These are phyloP conservation scores for Trachelipus rathkii DNA, from an alignment of 1,140 invertebrate genomes.

Conservation along the genomic window DNA sequence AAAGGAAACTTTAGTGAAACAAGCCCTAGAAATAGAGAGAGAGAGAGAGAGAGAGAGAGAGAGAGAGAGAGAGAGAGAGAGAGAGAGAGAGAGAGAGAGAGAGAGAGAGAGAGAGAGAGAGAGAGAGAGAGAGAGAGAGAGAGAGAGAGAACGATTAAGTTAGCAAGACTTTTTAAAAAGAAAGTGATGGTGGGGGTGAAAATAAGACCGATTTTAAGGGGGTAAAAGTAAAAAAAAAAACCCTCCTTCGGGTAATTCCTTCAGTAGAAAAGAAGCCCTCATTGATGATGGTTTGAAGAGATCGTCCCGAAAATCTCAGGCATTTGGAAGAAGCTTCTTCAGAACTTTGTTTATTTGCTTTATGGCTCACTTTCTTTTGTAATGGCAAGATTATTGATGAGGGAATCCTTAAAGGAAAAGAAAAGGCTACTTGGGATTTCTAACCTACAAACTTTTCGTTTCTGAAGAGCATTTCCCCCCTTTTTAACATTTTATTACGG, in stretches of 20 bases:
- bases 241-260: too few species aligned
- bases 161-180: too few species aligned
- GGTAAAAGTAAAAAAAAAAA: conserved; percentile 13
- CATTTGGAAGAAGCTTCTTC: not conserved
- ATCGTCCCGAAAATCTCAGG: not conserved
- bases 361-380: conserved; percentile 14
- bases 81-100: too few species aligned
- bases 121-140: too few species aligned
- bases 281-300: not conserved
- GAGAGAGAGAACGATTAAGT: too few species aligned
- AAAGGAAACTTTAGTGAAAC: not conserved
- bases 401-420: not conserved
- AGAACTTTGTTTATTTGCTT: conserved; percentile 34
- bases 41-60: too few species aligned
- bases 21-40: too few species aligned
- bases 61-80: too few species aligned
- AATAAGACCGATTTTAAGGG: not conserved
- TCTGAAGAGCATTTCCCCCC: not conserved
- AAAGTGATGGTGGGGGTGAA: not conserved
- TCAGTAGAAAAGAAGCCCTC: not conserved
- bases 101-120: too few species aligned
- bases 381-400: conserved; percentile 10
- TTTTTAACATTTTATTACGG: conserved; percentile 2
- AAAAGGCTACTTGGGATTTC: not conserved
- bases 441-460: not conserved